A percentile compares a stretch with the other conserved stretches of the same genome.
Conservation (phyloP, 1,140 invertebrate genomes). For the Venustaconcha ellipsiformis region DNA sequence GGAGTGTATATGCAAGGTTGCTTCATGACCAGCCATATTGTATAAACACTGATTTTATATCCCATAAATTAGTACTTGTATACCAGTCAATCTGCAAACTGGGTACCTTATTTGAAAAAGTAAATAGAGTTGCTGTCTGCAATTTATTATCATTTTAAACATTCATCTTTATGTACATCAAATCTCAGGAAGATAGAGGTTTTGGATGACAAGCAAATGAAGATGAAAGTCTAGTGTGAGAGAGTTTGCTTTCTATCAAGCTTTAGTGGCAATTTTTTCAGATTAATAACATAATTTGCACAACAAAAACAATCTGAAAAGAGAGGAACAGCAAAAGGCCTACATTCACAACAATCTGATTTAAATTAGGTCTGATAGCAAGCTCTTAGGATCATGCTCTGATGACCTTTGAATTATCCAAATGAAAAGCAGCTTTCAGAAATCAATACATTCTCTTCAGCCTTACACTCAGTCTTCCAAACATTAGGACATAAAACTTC, state of each 20-base stretch:
- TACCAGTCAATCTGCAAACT: slow-evolving; percentile 9
- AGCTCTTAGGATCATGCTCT: too few relatives aligned
- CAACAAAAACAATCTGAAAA: slow-evolving; percentile 8
- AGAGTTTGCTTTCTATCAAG: slow-evolving; percentile 9
- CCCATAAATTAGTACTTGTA: slow-evolving; percentile 13
- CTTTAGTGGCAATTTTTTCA: slow-evolving; percentile 7
- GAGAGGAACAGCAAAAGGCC: slow-evolving; percentile 9
- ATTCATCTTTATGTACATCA: slow-evolving; percentile 16
- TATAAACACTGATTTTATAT: slow-evolving; percentile 13
- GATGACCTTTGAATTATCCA: too few relatives aligned
- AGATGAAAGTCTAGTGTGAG: slow-evolving; percentile 11
- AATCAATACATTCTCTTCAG: too few relatives aligned
- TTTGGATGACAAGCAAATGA: background rate
- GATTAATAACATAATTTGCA: slow-evolving; percentile 11
- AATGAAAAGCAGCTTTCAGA: too few relatives aligned
- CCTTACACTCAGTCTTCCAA: too few relatives aligned
- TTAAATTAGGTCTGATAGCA: too few relatives aligned
- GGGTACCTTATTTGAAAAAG: slow-evolving; percentile 11
- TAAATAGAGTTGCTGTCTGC: background rate
- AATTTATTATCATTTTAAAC: slow-evolving; percentile 10
- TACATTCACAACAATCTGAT: background rate
- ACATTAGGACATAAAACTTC: too few relatives aligned
- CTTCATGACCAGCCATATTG: background rate
- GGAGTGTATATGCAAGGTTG: slow-evolving; percentile 5
- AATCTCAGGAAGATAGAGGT: slow-evolving; percentile 9